These are phyloP conservation scores for Daubentonia madagascariensis DNA, from an alignment of 2,113 vertebrate genomes.

Conservation along the genomic window DNA sequence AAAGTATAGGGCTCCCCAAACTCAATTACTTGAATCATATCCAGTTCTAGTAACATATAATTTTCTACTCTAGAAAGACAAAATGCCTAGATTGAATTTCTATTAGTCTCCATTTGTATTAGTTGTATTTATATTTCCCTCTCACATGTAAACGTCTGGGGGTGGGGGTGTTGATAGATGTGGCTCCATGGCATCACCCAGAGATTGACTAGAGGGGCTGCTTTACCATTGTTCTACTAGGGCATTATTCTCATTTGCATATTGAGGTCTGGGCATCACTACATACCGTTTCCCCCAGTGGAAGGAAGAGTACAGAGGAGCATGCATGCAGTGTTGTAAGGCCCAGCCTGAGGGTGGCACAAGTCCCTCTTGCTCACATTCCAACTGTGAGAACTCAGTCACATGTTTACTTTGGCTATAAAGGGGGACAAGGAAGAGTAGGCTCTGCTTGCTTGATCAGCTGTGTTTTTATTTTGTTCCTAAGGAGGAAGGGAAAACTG, in stretches of 20 bases:
- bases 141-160: background rate
- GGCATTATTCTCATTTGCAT: background rate
- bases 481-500: background rate
- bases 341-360: background rate
- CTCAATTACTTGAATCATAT: background rate
- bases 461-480: background rate
- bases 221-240: background rate
- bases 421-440: background rate
- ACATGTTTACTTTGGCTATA: background rate
- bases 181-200: background rate
- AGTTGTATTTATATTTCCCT: background rate
- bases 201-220: background rate
- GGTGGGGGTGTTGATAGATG: background rate
- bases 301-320: background rate
- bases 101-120: background rate
- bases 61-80: background rate
- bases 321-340: too few relatives aligned
- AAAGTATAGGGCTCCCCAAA: background rate
- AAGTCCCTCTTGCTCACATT: background rate
- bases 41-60: background rate
- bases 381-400: background rate
- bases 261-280: background rate
- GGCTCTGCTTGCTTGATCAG: background rate
- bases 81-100: background rate
- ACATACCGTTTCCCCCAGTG: background rate